phyloP scores from a whole-genome alignment of 2,113 vertebrate genomes.

The Paralichthys olivaceus region DNA sequence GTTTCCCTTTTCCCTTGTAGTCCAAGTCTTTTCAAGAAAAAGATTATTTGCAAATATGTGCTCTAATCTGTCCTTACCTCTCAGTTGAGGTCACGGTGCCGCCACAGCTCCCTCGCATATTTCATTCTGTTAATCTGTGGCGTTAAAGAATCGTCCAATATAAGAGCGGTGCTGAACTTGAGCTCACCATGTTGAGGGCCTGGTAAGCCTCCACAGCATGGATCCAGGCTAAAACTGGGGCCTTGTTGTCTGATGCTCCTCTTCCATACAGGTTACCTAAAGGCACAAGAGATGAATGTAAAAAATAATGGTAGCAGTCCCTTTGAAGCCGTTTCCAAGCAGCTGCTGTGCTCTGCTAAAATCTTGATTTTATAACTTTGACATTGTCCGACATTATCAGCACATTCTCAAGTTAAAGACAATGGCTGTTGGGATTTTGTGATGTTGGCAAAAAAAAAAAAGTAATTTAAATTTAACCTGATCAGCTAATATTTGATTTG shows the following conservation, averaged over 20 bases:
- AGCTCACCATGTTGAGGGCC: constrained; percentile 78
- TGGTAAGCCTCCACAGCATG: constrained; percentile 84
- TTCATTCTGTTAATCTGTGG: neutral
- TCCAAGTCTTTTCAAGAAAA: constrained; percentile 1
- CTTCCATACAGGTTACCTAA: constrained; percentile 85
- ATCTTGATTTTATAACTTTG: neutral
- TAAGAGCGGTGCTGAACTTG: neutral
- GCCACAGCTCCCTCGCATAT: neutral
- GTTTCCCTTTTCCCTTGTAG: neutral
- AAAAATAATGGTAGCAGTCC: neutral
- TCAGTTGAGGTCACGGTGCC: neutral
- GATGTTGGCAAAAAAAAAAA: no score
- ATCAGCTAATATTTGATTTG: no score
- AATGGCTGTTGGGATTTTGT: no score
- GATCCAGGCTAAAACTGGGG: constrained; percentile 86
- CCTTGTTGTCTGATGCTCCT: constrained; percentile 88
- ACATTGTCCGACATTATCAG: no score
- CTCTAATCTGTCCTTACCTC: constrained; percentile 5
- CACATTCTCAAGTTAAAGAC: no score
- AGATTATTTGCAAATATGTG: neutral
- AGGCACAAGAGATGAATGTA: neutral
- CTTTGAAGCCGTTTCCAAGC: neutral
- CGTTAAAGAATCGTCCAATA: neutral
- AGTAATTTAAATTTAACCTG: no score
- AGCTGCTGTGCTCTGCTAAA: neutral